Conservation (phyloP, 1,140 invertebrate genomes). For the Arion vulgaris region DNA sequence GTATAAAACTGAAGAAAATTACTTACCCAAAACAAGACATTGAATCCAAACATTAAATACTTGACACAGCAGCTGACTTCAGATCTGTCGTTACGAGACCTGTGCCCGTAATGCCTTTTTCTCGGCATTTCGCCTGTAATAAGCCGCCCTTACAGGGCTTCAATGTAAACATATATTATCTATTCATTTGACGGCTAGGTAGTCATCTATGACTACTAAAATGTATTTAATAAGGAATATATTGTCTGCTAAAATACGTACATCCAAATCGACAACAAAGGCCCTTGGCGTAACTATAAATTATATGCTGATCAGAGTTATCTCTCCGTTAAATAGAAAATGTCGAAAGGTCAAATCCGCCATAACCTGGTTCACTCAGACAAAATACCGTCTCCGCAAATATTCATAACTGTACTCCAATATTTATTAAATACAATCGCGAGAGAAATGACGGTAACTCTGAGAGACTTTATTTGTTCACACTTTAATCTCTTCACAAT, state of each 20-base stretch:
- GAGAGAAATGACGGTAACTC: no score
- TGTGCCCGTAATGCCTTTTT: constrained; percentile 30
- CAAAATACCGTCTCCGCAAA: no score
- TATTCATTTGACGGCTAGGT: background rate
- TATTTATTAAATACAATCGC: no score
- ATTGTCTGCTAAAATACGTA: background rate
- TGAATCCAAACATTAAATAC: constrained; percentile 97
- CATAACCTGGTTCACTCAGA: no score
- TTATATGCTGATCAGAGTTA: background rate
- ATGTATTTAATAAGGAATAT: background rate
- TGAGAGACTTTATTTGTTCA: no score
- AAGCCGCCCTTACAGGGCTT: background rate
- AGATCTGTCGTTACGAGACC: constrained; percentile 57
- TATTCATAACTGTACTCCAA: no score
- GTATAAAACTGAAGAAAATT: no score
- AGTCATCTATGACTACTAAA: background rate
- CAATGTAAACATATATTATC: background rate
- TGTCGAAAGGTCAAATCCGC: no score
- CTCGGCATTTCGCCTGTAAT: constrained; percentile 8
- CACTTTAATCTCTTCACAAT: no score
- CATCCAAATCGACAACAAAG: background rate
- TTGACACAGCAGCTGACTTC: constrained; percentile 98
- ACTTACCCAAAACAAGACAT: constrained; percentile 97
- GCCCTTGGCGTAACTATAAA: background rate
- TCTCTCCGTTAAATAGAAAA: no score